These are phyloP conservation scores for Clepsis dumicolana DNA, from an alignment of 2,888 invertebrate genomes.

Conservation along the genomic window DNA sequence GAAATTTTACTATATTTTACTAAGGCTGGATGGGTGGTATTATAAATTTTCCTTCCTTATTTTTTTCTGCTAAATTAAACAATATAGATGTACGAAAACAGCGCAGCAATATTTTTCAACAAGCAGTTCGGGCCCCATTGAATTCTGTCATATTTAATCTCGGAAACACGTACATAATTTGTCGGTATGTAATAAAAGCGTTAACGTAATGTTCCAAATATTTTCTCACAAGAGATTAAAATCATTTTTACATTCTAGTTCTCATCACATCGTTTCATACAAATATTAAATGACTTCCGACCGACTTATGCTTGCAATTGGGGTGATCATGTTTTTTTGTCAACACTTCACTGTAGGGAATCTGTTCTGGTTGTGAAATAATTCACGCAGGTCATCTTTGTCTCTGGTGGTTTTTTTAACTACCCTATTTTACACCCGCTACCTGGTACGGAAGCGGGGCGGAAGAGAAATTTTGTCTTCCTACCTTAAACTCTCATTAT, in stretches of 20 bases:
- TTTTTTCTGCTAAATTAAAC: neutral
- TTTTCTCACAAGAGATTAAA: constrained; percentile 4
- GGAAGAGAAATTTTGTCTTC: no score
- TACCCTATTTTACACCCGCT: no score
- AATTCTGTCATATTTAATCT: constrained; percentile 11
- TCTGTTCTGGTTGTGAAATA: neutral
- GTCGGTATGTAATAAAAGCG: constrained; percentile 30
- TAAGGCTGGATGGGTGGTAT: neutral
- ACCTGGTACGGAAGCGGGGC: no score
- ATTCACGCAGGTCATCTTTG: neutral
- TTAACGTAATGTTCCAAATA: constrained; percentile 28
- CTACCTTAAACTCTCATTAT: no score
- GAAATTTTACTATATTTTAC: no score
- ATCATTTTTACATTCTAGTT: constrained; percentile 9
- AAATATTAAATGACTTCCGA: constrained; percentile 30
- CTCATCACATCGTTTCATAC: constrained; percentile 25
- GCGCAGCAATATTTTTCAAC: neutral
- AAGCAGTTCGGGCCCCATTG: neutral
- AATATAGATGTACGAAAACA: neutral
- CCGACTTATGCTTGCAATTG: constrained; percentile 12
- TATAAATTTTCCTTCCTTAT: neutral
- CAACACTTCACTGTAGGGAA: no score
- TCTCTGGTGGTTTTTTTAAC: neutral
- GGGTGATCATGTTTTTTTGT: neutral
- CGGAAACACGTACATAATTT: constrained; percentile 21